A percentile compares a stretch with the other conserved stretches of the same genome.
Evolutionary conservation across 2,888 invertebrate genomes (phyloP).

Genomic region (Spicauda simplicius): DNA sequence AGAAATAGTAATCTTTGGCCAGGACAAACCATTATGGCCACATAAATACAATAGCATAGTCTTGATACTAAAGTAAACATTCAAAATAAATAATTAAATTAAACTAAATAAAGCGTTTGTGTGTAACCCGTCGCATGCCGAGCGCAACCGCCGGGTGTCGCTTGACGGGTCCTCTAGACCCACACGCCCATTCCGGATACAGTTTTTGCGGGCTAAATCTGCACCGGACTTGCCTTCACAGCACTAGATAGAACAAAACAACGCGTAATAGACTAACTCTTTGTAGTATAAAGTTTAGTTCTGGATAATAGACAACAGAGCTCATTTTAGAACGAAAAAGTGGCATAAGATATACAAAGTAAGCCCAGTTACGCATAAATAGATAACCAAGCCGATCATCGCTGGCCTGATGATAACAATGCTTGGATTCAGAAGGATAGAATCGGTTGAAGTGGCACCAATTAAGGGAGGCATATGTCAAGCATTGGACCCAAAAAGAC

Average conservation of each 20-base stretch:
- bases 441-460: too few relatives aligned
- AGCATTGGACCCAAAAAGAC: too few relatives aligned
- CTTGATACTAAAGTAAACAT: too few relatives aligned
- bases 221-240: slow-evolving; percentile 50
- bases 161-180: slow-evolving; percentile 48
- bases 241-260: slow-evolving; percentile 14
- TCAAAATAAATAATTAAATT: too few relatives aligned
- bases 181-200: slow-evolving; percentile 60
- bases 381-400: too few relatives aligned
- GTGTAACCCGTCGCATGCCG: slow-evolving; percentile 12
- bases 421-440: too few relatives aligned
- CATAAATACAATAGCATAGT: neutral
- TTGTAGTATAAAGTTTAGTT: neutral
- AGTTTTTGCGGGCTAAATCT: slow-evolving; percentile 55
- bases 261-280: neutral
- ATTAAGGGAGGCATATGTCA: too few relatives aligned
- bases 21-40: too few relatives aligned
- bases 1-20: too few relatives aligned
- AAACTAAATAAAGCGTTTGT: neutral
- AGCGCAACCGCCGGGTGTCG: slow-evolving; percentile 49
- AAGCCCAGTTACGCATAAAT: too few relatives aligned
- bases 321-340: neutral
- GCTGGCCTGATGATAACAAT: too few relatives aligned
- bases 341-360: neutral
- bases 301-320: too few relatives aligned